Percentiles rank a stretch among this genome's conserved stretches.
Evolutionary conservation across 2,888 invertebrate genomes (phyloP).

Genomic region (Amorpha juglandis): DNA sequence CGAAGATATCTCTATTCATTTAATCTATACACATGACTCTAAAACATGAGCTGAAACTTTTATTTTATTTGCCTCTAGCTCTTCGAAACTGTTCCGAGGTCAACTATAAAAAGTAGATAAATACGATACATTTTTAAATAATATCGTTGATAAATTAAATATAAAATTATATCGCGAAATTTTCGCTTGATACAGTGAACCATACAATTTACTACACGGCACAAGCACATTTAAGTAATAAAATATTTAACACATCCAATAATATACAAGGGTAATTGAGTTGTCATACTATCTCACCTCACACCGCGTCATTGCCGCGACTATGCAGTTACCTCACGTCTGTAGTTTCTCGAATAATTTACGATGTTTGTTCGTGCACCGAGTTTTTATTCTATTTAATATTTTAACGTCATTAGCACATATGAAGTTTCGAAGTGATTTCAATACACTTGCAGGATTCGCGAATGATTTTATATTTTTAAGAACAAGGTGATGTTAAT

Average conservation of each 20-base stretch:
- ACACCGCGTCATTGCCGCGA: background rate
- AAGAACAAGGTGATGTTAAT: background rate
- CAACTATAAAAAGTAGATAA: too few species aligned
- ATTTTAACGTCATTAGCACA: conserved; percentile 21
- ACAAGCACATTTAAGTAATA: background rate
- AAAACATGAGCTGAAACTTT: background rate
- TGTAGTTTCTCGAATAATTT: conserved; percentile 22
- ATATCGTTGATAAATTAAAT: background rate
- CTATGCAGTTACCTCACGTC: conserved; percentile 19
- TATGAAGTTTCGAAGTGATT: background rate
- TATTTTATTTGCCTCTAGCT: background rate
- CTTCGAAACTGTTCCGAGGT: too few species aligned
- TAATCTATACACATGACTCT: background rate
- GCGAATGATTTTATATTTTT: background rate
- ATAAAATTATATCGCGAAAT: background rate
- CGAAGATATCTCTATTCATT: background rate
- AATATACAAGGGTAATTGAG: too few species aligned
- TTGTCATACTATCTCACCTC: conserved; percentile 6
- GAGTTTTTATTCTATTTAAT: conserved; percentile 18
- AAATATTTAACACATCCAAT: background rate
- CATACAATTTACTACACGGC: background rate
- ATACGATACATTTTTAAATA: too few species aligned
- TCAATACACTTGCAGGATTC: conserved; percentile 10
- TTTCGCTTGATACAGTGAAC: background rate
- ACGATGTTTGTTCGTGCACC: conserved; percentile 15